A percentile compares a stretch with the other conserved stretches of the same genome.
Conservation (phyloP, 2,113 vertebrate species). For the Cyrtonyx montezumae region DNA sequence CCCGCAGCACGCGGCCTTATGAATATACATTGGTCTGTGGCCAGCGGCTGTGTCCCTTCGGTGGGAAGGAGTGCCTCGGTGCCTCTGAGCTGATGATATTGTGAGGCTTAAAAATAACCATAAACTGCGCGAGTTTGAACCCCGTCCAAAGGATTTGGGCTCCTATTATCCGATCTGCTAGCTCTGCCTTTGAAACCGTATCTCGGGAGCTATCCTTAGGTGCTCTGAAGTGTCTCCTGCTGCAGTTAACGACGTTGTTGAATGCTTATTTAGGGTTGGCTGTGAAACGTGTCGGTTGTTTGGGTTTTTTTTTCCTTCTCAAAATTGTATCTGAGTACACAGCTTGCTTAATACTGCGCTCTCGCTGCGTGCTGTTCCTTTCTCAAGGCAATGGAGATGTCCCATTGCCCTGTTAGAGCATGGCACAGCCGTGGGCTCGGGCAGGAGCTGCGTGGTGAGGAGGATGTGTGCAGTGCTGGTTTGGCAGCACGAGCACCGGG, state of each 20-base stretch:
- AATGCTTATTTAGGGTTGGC: background rate
- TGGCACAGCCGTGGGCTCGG: background rate
- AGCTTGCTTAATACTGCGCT: background rate
- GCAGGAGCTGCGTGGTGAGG: background rate
- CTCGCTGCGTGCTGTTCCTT: fast-evolving
- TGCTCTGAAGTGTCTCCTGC: constrained; percentile 58
- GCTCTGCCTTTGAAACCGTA: constrained; percentile 75
- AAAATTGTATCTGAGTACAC: background rate
- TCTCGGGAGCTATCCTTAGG: constrained; percentile 73
- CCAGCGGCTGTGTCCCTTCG: constrained; percentile 29
- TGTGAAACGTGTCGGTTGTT: background rate
- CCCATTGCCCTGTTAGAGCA: background rate
- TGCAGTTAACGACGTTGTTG: constrained; percentile 15
- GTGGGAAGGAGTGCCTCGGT: constrained; percentile 71
- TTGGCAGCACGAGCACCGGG: background rate
- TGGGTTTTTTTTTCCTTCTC: background rate
- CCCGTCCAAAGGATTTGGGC: constrained; percentile 76
- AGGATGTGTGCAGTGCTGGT: background rate
- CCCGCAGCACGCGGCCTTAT: constrained; percentile 25
- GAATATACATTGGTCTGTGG: constrained; percentile 59
- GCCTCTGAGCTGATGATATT: constrained; percentile 59
- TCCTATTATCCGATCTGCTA: constrained; percentile 69
- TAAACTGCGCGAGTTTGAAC: constrained; percentile 72
- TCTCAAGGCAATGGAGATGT: background rate
- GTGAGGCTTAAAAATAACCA: constrained; percentile 72